Percentiles rank a stretch among this genome's conserved stretches.
Evolutionary conservation across 2,888 invertebrate genomes (phyloP).

Genomic region (Spilosoma lubricipeda): DNA sequence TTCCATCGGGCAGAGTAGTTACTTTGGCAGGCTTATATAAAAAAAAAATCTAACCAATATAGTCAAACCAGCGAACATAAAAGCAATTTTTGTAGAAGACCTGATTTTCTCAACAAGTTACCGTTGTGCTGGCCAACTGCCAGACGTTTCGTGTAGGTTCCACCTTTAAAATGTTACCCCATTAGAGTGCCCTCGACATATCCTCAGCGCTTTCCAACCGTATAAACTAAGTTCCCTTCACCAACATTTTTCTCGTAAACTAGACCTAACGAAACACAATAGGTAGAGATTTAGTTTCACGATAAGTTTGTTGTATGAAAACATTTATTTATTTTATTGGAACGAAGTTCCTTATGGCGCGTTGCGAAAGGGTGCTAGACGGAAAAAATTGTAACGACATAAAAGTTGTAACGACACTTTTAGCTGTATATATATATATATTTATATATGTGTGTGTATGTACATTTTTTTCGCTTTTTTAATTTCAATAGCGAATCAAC

Average conservation of each 20-base stretch:
- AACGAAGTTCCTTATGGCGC: too few relatives aligned
- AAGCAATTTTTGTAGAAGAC: conserved; percentile 50
- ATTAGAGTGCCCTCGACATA: conserved; percentile 70
- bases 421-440: too few relatives aligned
- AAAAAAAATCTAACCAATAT: too few relatives aligned
- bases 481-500: too few relatives aligned
- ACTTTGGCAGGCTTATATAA: too few relatives aligned
- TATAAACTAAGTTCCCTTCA: conserved; percentile 58
- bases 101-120: conserved; percentile 60
- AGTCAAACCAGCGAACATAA: conserved; percentile 41
- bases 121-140: conserved; percentile 64
- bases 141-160: conserved; percentile 53
- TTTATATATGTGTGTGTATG: too few relatives aligned
- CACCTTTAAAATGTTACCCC: conserved; percentile 69
- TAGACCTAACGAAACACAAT: neutral
- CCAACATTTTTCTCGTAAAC: conserved; percentile 44
- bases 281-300: neutral
- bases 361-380: too few relatives aligned
- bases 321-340: too few relatives aligned
- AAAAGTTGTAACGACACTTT: too few relatives aligned
- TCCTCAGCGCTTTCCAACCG: conserved; percentile 55
- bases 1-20: too few relatives aligned
- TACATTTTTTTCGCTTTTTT: too few relatives aligned
- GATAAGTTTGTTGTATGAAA: neutral
- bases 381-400: too few relatives aligned